Evolutionary conservation across 92 coral and sea anemone genomes (phyloP).

Genomic region (Zoanthus solanderi): DNA sequence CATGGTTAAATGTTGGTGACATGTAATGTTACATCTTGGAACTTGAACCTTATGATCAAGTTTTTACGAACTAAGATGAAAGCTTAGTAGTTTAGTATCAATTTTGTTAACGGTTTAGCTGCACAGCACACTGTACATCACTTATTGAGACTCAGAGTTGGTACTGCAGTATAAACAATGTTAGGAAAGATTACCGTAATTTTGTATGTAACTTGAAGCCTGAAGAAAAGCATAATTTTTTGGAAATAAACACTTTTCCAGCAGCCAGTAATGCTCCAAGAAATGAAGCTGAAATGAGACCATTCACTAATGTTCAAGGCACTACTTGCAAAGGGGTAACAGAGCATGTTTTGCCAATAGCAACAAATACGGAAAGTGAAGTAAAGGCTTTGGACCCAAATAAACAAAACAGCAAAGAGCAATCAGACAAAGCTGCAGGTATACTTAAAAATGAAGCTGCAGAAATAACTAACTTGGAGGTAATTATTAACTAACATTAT

Average conservation of each 20-base stretch:
- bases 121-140: too few species aligned
- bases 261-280: constrained; percentile 3
- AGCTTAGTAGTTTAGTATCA: too few species aligned
- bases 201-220: too few species aligned
- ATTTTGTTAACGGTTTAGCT: too few species aligned
- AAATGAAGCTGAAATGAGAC: background rate
- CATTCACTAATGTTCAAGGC: constrained; percentile 1
- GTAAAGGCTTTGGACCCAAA: background rate
- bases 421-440: constrained; percentile 5
- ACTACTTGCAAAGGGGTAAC: background rate
- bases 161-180: too few species aligned
- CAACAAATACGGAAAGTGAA: background rate
- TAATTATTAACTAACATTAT: background rate
- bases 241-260: background rate
- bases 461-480: background rate
- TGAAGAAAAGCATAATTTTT: too few species aligned
- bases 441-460: background rate
- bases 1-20: too few species aligned
- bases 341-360: background rate
- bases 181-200: too few species aligned
- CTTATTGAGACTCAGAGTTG: too few species aligned
- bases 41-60: too few species aligned
- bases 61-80: too few species aligned
- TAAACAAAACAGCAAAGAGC: background rate
- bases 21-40: too few species aligned